Conservation (phyloP, 2,888 invertebrate species). For the Exephanes ischioxanthus region DNA sequence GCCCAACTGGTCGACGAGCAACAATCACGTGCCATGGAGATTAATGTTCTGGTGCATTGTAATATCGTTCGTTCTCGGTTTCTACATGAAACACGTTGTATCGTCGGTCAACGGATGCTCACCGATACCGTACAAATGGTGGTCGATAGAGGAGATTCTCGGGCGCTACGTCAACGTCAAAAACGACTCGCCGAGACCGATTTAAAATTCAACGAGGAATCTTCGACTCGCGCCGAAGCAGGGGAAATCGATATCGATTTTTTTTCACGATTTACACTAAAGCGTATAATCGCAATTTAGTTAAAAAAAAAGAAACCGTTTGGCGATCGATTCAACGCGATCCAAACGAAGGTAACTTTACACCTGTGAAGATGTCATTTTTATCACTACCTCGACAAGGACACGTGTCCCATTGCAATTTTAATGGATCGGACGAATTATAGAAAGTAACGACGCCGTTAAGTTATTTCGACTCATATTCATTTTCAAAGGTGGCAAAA, state of each 20-base stretch:
- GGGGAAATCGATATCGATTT: neutral
- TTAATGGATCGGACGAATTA: conserved; percentile 28
- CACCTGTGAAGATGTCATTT: neutral
- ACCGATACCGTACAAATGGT: conserved; percentile 74
- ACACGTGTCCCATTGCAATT: neutral
- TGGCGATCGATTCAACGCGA: neutral
- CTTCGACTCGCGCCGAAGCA: neutral
- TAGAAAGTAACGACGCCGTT: conserved; percentile 7
- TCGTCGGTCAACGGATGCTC: conserved; percentile 71
- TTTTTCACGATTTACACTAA: neutral
- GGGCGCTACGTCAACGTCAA: conserved; percentile 70
- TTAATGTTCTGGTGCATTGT: conserved; percentile 75
- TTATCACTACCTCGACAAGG: conserved; percentile 6
- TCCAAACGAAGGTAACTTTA: neutral
- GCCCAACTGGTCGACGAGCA: conserved; percentile 57
- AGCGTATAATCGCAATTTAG: neutral
- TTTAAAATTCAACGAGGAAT: conserved; percentile 62
- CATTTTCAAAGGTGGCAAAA: conserved; percentile 18
- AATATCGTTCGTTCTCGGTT: conserved; percentile 78
- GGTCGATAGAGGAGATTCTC: conserved; percentile 78
- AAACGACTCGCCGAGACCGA: conserved; percentile 71
- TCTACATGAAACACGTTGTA: conserved; percentile 77
- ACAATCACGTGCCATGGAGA: conserved; percentile 71
- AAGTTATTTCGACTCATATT: conserved; percentile 37
- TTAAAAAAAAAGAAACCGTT: neutral